Percentiles rank a stretch among this genome's conserved stretches.
Conservation (phyloP, 2,888 invertebrate genomes). For the Thecophora atra region DNA sequence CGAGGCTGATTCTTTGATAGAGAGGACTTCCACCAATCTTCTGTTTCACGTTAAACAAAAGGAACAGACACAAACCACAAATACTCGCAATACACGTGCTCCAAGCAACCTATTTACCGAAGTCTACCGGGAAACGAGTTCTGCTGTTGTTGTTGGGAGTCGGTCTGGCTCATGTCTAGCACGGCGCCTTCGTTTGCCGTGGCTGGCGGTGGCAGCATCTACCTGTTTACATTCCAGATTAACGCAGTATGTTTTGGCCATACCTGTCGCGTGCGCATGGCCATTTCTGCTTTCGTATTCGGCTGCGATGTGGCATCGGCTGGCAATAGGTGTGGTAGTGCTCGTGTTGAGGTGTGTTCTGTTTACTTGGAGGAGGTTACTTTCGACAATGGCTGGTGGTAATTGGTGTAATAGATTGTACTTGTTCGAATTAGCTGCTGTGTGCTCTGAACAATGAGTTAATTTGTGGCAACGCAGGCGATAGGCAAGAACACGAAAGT, state of each 20-base stretch:
- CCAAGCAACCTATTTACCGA: neutral
- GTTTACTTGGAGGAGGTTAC: slow-evolving; percentile 25
- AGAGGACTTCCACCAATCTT: no score
- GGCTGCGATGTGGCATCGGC: neutral
- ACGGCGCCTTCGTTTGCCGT: slow-evolving; percentile 11
- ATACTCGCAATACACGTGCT: neutral
- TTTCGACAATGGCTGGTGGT: slow-evolving; percentile 17
- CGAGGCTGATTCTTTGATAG: no score
- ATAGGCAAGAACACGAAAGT: no score
- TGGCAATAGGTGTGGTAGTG: neutral
- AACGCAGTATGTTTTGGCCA: slow-evolving; percentile 1
- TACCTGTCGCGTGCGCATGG: slow-evolving; percentile 55
- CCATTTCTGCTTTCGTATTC: neutral
- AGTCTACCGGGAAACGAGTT: neutral
- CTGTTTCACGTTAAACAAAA: slow-evolving; percentile 1
- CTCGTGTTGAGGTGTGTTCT: slow-evolving; percentile 22
- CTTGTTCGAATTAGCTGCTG: neutral
- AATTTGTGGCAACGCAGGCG: no score
- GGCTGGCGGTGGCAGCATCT: neutral
- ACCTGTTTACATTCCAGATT: slow-evolving; percentile 32
- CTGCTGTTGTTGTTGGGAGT: slow-evolving; percentile 11
- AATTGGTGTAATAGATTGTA: slow-evolving; percentile 13
- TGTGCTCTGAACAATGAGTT: neutral
- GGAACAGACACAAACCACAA: neutral
- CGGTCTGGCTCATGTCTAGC: slow-evolving; percentile 25